phyloP scores from a whole-genome alignment of 2,888 invertebrate genomes.

The Cerastis rubricosa region DNA sequence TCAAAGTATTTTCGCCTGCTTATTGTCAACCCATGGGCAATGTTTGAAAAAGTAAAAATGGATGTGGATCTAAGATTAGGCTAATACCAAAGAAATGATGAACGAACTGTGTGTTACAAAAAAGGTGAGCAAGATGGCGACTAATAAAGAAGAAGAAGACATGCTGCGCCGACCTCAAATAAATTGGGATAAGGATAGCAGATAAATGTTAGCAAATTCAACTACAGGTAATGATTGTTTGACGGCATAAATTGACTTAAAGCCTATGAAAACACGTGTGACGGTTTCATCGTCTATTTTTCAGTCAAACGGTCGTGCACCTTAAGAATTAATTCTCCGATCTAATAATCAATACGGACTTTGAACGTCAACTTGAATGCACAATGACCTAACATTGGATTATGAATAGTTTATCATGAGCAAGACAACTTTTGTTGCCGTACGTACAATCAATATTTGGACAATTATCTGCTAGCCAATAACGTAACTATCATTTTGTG shows the following conservation, averaged over 20 bases:
- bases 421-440: neutral
- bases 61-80: neutral
- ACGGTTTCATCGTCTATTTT: neutral
- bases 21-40: too few species aligned
- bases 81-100: neutral
- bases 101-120: neutral
- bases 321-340: neutral
- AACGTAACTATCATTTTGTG: neutral
- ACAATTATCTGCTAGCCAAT: neutral
- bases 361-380: constrained; percentile 25
- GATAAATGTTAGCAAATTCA: neutral
- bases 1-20: neutral
- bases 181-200: neutral
- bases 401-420: neutral
- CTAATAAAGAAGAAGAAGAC: neutral
- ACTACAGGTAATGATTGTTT: too few species aligned
- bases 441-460: neutral
- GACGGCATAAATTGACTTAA: neutral
- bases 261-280: neutral
- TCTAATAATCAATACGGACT: neutral
- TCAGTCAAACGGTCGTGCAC: neutral
- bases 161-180: neutral
- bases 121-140: neutral
- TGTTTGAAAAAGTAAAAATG: too few species aligned
- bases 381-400: neutral